These are phyloP conservation scores for Plebejus anna DNA, from an alignment of 2,888 invertebrate genomes.

Conservation along the genomic window DNA sequence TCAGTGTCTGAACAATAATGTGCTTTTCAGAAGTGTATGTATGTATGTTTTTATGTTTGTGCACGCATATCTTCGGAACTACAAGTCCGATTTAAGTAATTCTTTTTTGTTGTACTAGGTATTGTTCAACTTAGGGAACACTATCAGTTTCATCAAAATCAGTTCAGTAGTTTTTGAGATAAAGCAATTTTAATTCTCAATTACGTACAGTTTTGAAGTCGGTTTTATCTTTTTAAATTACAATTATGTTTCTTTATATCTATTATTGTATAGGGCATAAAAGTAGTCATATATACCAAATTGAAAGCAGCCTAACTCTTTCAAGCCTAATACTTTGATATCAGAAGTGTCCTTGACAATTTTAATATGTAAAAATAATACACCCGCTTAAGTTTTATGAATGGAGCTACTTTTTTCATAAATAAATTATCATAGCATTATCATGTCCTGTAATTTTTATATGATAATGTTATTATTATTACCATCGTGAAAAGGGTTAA, in stretches of 20 bases:
- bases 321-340: background rate
- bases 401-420: slow-evolving; percentile 17
- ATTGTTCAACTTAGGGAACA: too few species aligned
- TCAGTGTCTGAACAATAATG: too few species aligned
- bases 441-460: background rate
- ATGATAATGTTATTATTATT: background rate
- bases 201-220: too few species aligned
- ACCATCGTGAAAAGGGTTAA: background rate
- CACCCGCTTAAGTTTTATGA: slow-evolving; percentile 11
- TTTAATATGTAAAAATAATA: background rate
- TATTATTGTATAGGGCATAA: background rate
- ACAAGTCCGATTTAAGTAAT: too few species aligned
- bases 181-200: too few species aligned
- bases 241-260: background rate
- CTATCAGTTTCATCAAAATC: too few species aligned
- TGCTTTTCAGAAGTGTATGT: too few species aligned
- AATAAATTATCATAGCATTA: slow-evolving; percentile 15
- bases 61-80: too few species aligned
- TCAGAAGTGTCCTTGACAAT: background rate
- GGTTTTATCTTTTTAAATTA: too few species aligned
- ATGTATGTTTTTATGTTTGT: too few species aligned
- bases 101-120: too few species aligned
- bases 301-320: background rate
- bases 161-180: too few species aligned
- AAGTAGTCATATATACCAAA: background rate